Base-by-base conservation (phyloP, 2,797 vertebrate genomes). In the Schizothorax lantsangensis region DNA sequence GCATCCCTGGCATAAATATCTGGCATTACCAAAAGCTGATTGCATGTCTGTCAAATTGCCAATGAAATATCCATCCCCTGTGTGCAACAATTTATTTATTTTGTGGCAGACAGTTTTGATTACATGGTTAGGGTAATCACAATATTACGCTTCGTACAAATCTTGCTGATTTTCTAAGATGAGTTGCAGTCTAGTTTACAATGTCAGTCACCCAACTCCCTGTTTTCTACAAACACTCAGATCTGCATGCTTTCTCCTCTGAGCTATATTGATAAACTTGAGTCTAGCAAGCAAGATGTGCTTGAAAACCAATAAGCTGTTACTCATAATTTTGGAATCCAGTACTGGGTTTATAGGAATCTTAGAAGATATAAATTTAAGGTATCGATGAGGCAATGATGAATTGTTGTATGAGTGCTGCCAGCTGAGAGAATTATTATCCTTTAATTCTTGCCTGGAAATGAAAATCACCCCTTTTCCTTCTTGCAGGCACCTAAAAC, bases 271-370 rank as follows among this genome's bases (percentile, higher is more conserved):
- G n/a, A 30, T 80, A 69, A 82, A 89, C 64, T 90, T 90, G 79
- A 19, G 30, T 66, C 66, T 73, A 75, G 81, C 68, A 86, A 85
- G 86, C 82, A 88, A 86, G 40, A 81, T 84, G 40, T 90, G 87
- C 89, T 92, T 91, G 89, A 72, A 91, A 89, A 88, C 74, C 84
- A 87, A 84, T 84, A 69, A 82, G 64, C 86, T 87, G 79, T 80
- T 83, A 72, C 82, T 88, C 74, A 73, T 88, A 89, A 91, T 91
- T 91, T 81, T 91, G 88, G 86, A 91, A 90, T 88, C 66, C 52
- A 5, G 79, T 57, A 80, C 74, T 86, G 83, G 89, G 84, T 62
- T 73, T 74, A 68, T 68, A 87, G 71, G 88, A 89, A 80, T 80
- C 36, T 40, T 81, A 80, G 83, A 64, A 5, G 2, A 87, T 74